These are phyloP conservation scores for Acleris holmiana DNA, from an alignment of 2,888 invertebrate genomes.

Conservation along the genomic window DNA sequence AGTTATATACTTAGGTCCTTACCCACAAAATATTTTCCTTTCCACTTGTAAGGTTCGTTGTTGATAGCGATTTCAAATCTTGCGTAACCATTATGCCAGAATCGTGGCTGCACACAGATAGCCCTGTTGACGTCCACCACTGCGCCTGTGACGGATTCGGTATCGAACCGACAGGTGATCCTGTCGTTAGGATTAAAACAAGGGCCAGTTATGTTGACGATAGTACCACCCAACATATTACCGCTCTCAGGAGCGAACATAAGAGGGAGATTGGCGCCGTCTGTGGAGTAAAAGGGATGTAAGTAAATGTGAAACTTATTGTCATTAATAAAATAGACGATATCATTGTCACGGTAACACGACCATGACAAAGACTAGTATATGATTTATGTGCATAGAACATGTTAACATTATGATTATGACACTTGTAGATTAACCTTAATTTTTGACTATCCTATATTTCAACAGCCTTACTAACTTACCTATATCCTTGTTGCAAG, in stretches of 20 bases:
- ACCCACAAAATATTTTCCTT: constrained; percentile 96
- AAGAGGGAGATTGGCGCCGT: constrained; percentile 91
- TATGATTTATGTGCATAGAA: not conserved
- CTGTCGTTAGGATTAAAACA: constrained; percentile 92
- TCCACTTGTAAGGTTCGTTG: constrained; percentile 93
- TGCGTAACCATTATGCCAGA: constrained; percentile 95
- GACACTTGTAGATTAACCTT: not conserved
- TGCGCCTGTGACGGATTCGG: constrained; percentile 90
- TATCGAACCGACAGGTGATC: constrained; percentile 93
- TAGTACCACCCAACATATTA: constrained; percentile 98
- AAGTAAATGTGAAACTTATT: not conserved
- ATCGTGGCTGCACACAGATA: constrained; percentile 94
- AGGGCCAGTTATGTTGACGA: constrained; percentile 98
- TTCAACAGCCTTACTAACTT: constrained; percentile 41
- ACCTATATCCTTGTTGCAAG: constrained; percentile 96
- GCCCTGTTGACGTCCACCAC: constrained; percentile 92
- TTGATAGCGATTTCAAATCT: constrained; percentile 94
- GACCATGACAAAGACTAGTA: not conserved
- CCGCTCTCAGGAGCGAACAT: constrained; percentile 97
- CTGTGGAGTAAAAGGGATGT: constrained; percentile 63
- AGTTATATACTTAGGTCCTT: constrained; percentile 60
- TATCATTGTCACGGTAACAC: not conserved
- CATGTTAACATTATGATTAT: not conserved
- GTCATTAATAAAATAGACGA: not conserved
- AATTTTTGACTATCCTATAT: not conserved